These are phyloP conservation scores for Acanthosepion lycidas DNA, from an alignment of 2,888 invertebrate genomes.

Conservation along the genomic window DNA sequence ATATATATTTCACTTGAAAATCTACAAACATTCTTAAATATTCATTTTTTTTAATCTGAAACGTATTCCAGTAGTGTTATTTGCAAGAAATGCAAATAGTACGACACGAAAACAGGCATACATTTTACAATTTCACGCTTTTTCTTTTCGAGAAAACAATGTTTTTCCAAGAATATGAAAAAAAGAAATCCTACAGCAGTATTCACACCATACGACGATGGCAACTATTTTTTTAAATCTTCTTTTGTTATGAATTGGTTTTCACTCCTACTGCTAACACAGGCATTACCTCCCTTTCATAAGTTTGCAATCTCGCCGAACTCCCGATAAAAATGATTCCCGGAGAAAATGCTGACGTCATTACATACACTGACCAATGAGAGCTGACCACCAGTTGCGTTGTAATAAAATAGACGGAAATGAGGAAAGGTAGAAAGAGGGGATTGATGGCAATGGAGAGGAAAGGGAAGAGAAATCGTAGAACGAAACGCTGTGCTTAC, in stretches of 20 bases:
- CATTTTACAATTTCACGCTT: no score
- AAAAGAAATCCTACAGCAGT: no score
- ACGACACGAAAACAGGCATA: no score
- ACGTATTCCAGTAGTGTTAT: no score
- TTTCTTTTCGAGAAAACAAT: no score
- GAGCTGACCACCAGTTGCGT: background rate
- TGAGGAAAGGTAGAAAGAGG: background rate
- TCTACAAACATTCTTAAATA: no score
- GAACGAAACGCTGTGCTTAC: background rate
- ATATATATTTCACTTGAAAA: no score
- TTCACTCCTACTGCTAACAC: background rate
- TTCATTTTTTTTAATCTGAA: no score
- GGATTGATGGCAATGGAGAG: background rate
- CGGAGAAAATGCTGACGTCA: background rate
- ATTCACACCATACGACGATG: background rate
- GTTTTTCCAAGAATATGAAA: no score
- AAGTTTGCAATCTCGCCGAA: background rate
- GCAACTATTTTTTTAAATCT: background rate
- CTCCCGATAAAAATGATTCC: background rate
- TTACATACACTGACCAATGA: background rate
- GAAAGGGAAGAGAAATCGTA: background rate
- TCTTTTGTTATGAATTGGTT: background rate
- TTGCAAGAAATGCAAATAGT: no score
- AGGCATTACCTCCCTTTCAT: background rate
- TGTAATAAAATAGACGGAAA: background rate